Evolutionary conservation across 2,888 invertebrate genomes (phyloP).

Genomic region (Amiota communis): DNA sequence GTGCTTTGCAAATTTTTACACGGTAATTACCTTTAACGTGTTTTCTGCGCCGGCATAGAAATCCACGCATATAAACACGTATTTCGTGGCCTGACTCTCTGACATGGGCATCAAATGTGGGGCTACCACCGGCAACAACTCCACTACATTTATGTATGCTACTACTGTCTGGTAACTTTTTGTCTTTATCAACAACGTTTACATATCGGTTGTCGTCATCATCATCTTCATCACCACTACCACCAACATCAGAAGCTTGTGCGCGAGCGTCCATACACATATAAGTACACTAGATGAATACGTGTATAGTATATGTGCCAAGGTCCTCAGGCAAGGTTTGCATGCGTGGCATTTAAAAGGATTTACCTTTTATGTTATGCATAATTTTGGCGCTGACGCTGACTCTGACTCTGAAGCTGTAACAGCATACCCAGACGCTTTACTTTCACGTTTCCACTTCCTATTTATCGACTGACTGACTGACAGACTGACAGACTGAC

Average conservation of each 20-base stretch:
- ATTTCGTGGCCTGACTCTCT: slow-evolving; percentile 51
- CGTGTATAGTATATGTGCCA: not conserved
- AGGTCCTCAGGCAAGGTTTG: slow-evolving; percentile 32
- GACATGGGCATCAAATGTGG: not conserved
- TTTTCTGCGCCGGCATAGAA: slow-evolving; percentile 34
- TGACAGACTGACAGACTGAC: too few relatives aligned
- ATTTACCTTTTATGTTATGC: slow-evolving; percentile 67
- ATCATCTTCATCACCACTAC: not conserved
- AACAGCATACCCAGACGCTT: not conserved
- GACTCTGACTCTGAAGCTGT: too few relatives aligned
- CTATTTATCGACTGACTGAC: too few relatives aligned
- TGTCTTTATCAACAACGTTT: slow-evolving; percentile 3
- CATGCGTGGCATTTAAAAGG: slow-evolving; percentile 63
- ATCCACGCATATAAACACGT: slow-evolving; percentile 64
- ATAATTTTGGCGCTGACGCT: slow-evolving; percentile 50
- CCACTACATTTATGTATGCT: not conserved
- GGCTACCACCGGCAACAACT: too few relatives aligned
- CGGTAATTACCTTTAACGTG: slow-evolving; percentile 26
- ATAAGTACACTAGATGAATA: not conserved
- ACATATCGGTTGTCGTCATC: slow-evolving; percentile 1
- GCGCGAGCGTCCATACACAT: not conserved
- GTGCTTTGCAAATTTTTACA: slow-evolving; percentile 26
- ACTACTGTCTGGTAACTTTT: slow-evolving; percentile 13
- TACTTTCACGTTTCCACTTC: not conserved
- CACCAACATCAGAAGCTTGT: not conserved